These are phyloP conservation scores for Pemphigus obesinymphae DNA, from an alignment of 1,140 invertebrate species.

Conservation along the genomic window DNA sequence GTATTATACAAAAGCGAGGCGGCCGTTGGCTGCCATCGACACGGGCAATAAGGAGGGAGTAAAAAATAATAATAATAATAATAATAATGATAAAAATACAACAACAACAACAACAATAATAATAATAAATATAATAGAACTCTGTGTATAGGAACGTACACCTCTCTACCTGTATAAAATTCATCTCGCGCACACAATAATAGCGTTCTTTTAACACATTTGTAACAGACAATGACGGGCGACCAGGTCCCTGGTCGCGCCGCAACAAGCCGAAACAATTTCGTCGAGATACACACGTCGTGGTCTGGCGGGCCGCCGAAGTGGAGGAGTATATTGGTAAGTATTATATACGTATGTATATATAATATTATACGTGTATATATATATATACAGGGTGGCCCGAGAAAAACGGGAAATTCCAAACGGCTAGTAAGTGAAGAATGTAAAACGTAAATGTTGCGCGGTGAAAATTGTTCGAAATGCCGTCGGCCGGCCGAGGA, in stretches of 20 bases:
- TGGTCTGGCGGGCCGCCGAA: background rate
- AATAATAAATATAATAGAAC: slow-evolving; percentile 24
- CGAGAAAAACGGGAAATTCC: background rate
- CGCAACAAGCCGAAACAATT: slow-evolving; percentile 34
- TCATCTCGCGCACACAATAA: slow-evolving; percentile 31
- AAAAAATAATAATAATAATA: slow-evolving; percentile 18
- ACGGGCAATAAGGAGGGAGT: background rate
- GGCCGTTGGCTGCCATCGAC: background rate
- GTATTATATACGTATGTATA: background rate
- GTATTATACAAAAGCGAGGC: slow-evolving; percentile 19
- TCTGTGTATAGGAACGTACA: slow-evolving; percentile 23
- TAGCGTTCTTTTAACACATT: slow-evolving; percentile 38
- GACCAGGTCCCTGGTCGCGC: background rate
- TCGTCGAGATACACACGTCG: slow-evolving; percentile 22
- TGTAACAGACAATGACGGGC: slow-evolving; percentile 33
- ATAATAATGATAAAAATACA: background rate
- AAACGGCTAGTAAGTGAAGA: too few species aligned
- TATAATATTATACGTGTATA: background rate
- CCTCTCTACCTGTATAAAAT: slow-evolving; percentile 31
- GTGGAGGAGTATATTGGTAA: background rate
- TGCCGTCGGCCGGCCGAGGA: too few species aligned
- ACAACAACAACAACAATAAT: background rate
- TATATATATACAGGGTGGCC: background rate
- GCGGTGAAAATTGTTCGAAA: too few species aligned
- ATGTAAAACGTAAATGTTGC: too few species aligned